A percentile compares a stretch with the other conserved stretches of the same genome.
These are phyloP conservation scores for Zaprionus lachaisei DNA, from an alignment of 1,140 invertebrate species.

Conservation along the genomic window DNA sequence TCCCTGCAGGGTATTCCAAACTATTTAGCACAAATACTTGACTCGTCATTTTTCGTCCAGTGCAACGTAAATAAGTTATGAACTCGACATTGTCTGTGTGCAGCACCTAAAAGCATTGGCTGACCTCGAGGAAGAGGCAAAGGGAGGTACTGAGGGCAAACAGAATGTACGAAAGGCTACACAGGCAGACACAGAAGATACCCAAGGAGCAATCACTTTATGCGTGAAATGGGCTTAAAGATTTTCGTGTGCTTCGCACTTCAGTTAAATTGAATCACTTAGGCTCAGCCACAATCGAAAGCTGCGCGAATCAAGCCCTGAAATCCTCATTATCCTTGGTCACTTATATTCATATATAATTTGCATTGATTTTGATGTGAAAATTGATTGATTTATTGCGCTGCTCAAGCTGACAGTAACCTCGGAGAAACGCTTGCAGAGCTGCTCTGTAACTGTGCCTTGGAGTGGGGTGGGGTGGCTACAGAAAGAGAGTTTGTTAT, in stretches of 20 bases:
- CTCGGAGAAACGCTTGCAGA: neutral
- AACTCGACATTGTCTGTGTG: slow-evolving; percentile 2
- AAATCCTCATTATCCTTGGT: neutral
- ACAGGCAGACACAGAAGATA: neutral
- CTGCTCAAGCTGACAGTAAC: neutral
- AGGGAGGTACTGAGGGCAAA: neutral
- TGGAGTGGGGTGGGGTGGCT: neutral
- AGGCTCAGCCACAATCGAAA: neutral
- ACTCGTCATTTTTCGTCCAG: slow-evolving; percentile 33
- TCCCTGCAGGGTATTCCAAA: slow-evolving; percentile 40
- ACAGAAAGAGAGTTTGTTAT: neutral
- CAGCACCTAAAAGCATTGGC: slow-evolving; percentile 1
- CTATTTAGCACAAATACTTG: slow-evolving; percentile 74
- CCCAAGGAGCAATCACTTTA: neutral
- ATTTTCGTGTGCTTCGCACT: neutral
- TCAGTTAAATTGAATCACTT: slow-evolving; percentile 1
- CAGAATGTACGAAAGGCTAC: neutral
- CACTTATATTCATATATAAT: slow-evolving; percentile 6
- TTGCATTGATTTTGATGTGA: slow-evolving; percentile 5
- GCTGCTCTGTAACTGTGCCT: neutral
- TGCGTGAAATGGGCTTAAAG: neutral
- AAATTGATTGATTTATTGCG: slow-evolving; percentile 10
- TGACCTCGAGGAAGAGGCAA: neutral
- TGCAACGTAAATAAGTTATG: slow-evolving; percentile 47
- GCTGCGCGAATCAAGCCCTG: neutral